Conservation (phyloP, 2,113 vertebrate species). For the Spilogale gracilis region DNA sequence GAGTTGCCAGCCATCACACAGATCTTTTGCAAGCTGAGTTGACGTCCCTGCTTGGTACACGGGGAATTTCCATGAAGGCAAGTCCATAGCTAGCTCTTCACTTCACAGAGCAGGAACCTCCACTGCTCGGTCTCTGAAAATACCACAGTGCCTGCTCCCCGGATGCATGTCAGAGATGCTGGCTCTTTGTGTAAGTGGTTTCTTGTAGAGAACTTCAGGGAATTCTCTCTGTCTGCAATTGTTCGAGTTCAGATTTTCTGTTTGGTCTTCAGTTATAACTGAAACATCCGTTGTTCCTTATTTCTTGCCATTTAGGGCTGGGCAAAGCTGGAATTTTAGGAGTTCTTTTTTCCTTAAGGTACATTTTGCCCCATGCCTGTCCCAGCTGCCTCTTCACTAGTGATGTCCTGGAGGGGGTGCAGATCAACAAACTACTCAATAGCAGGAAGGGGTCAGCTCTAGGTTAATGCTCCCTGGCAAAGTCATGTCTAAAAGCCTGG, state of each 20-base stretch:
- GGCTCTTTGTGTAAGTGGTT: not conserved
- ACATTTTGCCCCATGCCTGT: not conserved
- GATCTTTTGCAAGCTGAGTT: not conserved
- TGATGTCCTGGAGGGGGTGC: not conserved
- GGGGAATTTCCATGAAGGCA: not conserved
- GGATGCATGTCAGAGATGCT: not conserved
- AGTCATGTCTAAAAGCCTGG: not conserved
- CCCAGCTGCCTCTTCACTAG: not conserved
- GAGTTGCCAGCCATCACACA: not conserved
- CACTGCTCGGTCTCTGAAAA: constrained; percentile 9
- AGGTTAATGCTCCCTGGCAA: not conserved
- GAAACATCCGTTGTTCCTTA: not conserved
- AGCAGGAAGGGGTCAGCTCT: not conserved
- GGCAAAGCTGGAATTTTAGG: not conserved
- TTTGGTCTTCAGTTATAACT: not conserved
- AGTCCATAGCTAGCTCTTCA: not conserved
- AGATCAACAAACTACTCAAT: not conserved
- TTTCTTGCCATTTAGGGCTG: not conserved
- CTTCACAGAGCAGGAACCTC: not conserved
- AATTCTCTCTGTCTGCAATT: not conserved
- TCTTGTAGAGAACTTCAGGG: not conserved
- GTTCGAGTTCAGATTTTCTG: constrained; percentile 24
- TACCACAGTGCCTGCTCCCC: not conserved
- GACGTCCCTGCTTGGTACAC: not conserved
- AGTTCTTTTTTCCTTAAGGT: not conserved